Evolutionary conservation across 2,888 invertebrate species (phyloP), one percentile per base, ranked within the genome.

Genomic region (Odiellus spinosus): DNA sequence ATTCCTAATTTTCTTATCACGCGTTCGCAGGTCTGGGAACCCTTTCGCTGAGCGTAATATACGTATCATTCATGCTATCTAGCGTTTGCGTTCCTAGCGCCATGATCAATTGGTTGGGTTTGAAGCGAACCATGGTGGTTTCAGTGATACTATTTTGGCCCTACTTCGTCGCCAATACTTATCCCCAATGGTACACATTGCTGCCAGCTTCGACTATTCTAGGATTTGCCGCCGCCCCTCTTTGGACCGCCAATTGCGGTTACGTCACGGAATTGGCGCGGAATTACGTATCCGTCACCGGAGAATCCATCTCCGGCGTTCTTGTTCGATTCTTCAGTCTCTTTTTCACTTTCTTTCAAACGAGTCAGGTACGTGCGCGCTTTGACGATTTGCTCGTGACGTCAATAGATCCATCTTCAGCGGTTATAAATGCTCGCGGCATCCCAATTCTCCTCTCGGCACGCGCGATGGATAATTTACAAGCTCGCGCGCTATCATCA

Each of bases 1-100:
- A n/a, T n/a, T n/a, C n/a, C n/a, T n/a, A n/a, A n/a, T n/a, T n/a
- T n/a, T n/a, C n/a, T n/a, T n/a, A n/a, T n/a, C n/a, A n/a, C n/a
- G n/a, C n/a, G n/a, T n/a, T n/a, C n/a, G n/a, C n/a, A 60, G 88
- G 90, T 42, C 73, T 93, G 42, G 91, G 91, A 33, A 87, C 87
- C 1, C 82, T 84, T 2, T 86, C 88, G 3, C 71, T 90, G 48
- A 80, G 85, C 61, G 83, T 88, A 36, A 80, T 95, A 57, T 96
- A 95, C 68, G 85, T 83, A 33, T 20, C 34, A 12, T 49, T 52
- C 52, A 88, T 95, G 46, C 74, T 95, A 14, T 93, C 93, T 49
- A 93, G 93, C 68, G 84, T 95, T 68, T 90, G 96, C 68, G 78
- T 95, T 54, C 91, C 91, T 42, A 86, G 53, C 1, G 46, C 43